phyloP scores from a whole-genome alignment of 2,888 invertebrate genomes.

The Tipula vernalis region DNA sequence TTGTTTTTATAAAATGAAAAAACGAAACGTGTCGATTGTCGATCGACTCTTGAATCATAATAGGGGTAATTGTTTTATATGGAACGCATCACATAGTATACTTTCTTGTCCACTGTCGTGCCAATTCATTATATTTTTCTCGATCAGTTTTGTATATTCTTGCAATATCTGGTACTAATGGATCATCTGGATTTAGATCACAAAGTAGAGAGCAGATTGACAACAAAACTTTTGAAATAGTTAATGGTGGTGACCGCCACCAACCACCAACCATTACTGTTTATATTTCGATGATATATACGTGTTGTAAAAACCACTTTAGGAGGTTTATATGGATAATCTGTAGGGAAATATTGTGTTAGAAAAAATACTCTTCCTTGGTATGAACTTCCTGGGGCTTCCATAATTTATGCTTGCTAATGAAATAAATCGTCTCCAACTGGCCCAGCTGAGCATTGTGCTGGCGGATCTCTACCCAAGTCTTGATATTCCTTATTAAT shows the following conservation, averaged over 20 bases:
- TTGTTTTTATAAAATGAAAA: no score
- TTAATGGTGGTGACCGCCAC: slow-evolving; percentile 99
- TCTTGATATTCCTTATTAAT: no score
- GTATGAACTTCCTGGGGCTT: no score
- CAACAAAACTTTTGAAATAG: slow-evolving; percentile 99
- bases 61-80: slow-evolving; percentile 35
- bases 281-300: slow-evolving; percentile 99
- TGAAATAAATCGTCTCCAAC: no score
- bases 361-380: slow-evolving; percentile 99
- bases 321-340: slow-evolving; percentile 99
- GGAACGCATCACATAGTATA: slow-evolving; percentile 94
- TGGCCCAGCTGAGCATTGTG: no score
- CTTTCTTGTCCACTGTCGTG: slow-evolving; percentile 99
- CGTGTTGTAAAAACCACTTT: slow-evolving; percentile 99
- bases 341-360: slow-evolving; percentile 99
- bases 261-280: slow-evolving; percentile 99
- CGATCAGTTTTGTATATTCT: slow-evolving; percentile 99
- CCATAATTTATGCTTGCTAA: no score
- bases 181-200: slow-evolving; percentile 99
- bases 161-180: slow-evolving; percentile 99
- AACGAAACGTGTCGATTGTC: no score
- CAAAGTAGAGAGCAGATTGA: slow-evolving; percentile 99
- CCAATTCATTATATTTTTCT: slow-evolving; percentile 99
- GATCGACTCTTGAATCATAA: no score
- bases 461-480: no score